A percentile compares a stretch with the other conserved stretches of the same genome.
Conservation (phyloP, 2,888 invertebrate species). For the Chaetogeoica ovagalla region DNA sequence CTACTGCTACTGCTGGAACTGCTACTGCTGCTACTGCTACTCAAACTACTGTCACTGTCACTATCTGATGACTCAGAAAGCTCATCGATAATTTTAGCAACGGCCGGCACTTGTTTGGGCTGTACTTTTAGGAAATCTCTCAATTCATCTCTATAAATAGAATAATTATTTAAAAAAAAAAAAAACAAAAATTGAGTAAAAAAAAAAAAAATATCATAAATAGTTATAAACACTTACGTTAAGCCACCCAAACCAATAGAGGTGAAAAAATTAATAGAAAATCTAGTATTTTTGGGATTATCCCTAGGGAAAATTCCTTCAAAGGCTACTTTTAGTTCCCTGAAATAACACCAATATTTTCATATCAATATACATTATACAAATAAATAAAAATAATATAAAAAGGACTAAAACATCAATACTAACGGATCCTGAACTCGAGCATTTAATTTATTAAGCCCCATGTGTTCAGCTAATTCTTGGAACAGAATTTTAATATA, state of each 20-base stretch:
- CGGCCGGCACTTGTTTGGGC: constrained; percentile 64
- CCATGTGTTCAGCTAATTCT: constrained; percentile 96
- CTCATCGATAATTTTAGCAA: constrained; percentile 59
- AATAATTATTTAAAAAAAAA: constrained; percentile 32
- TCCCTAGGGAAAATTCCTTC: constrained; percentile 92
- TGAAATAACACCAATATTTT: constrained; percentile 61
- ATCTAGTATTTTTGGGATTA: constrained; percentile 93
- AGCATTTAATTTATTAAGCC: constrained; percentile 85
- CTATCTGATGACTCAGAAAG: constrained; percentile 57
- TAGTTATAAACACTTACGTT: constrained; percentile 68
- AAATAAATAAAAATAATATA: constrained; percentile 17
- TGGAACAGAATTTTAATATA: constrained; percentile 97
- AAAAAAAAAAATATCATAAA: constrained; percentile 22
- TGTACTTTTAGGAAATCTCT: constrained; percentile 83
- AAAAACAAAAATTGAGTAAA: background rate
- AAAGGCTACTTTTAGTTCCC: constrained; percentile 83
- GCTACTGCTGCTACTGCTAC: constrained; percentile 52
- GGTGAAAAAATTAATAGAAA: constrained; percentile 97
- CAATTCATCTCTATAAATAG: constrained; percentile 69
- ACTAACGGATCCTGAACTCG: constrained; percentile 87
- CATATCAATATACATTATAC: constrained; percentile 28
- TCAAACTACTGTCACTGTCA: constrained; percentile 51
- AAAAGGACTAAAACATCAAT: constrained; percentile 26
- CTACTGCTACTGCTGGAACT: constrained; percentile 19
- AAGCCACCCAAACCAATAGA: constrained; percentile 95